Base-by-base conservation (phyloP, 1,140 invertebrate species). In the Maconellicoccus hirsutus region DNA sequence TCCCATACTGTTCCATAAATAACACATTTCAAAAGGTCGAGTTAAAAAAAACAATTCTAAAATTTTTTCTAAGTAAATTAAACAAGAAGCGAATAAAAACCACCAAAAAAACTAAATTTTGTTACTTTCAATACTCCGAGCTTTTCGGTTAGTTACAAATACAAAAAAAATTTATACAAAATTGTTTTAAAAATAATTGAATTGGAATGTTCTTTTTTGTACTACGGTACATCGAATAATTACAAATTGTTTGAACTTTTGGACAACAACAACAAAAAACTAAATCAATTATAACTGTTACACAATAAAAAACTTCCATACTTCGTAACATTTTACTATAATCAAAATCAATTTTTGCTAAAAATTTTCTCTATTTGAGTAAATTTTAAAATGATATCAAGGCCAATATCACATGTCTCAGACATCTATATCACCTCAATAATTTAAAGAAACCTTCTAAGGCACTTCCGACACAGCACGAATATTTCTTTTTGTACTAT, bases 401-500 rank as follows among this genome's bases (percentile, higher is more conserved):
- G 61, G 61, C 25, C 22, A 66, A 66, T 66, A 66, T 66, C 61
- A 66, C 61, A 66, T 66, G 61, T 66, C 61, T 23, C 10, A 66
- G 61, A 66, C 61, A 66, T 66, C 61, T 66, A 25, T 66, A 66
- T 66, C 61, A 66, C 61, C 21, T 26, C 61, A 25, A 23, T 25
- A 66, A 66, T 66, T 66, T 23, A 66, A 66, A 66, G 22, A 52
- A 52, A 52, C 61, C 21, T 66, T 26, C 25, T 66, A 66, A 66
- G 61, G 61, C 61, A 66, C 61, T 23, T 66, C 61, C 61, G 25
- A 66, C 61, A 66, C 61, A 66, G 61, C 61, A 66, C 61, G 61
- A 66, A 66, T 66, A 66, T 66, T 66, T 25, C 61, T 66, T 23
- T 66, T 66, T 66, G 61, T 66, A 66, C 61, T 66, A 66, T 66